A percentile compares a stretch with the other conserved stretches of the same genome.
These are phyloP conservation scores for Carapus acus DNA, from an alignment of 2,797 vertebrate species.

Conservation along the genomic window DNA sequence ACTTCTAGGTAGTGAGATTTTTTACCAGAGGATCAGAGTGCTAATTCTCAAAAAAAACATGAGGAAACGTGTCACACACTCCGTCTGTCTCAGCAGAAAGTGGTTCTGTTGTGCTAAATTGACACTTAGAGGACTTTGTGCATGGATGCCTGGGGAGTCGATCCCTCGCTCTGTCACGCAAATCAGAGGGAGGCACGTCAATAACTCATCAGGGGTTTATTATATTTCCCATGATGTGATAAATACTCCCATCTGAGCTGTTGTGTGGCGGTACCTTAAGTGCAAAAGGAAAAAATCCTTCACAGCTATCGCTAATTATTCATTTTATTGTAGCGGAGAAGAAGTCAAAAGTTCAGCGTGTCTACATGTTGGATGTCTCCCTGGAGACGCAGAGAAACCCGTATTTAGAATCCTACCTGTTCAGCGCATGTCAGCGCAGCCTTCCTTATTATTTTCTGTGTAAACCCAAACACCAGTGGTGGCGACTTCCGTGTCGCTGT, in stretches of 20 bases:
- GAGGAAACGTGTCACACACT: too few relatives aligned
- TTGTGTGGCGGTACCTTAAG: too few relatives aligned
- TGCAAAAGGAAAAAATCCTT: too few relatives aligned
- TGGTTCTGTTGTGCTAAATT: conserved; percentile 13
- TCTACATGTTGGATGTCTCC: not conserved
- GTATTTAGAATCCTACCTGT: not conserved
- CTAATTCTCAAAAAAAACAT: not conserved
- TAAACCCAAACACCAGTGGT: not conserved
- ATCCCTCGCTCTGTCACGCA: too few relatives aligned
- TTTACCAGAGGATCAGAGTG: too few relatives aligned
- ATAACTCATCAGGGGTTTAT: conserved; percentile 4
- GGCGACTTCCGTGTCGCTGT: not conserved
- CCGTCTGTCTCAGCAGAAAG: too few relatives aligned
- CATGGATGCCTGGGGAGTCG: conserved; percentile 17
- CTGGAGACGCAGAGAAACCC: not conserved
- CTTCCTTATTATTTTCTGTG: not conserved
- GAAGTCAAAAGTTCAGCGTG: not conserved
- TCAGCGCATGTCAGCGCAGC: not conserved
- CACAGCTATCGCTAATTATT: too few relatives aligned
- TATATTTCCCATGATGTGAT: too few relatives aligned
- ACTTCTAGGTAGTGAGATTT: too few relatives aligned
- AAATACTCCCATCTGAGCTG: too few relatives aligned
- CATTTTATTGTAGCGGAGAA: too few relatives aligned
- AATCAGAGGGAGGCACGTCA: too few relatives aligned
- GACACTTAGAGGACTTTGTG: conserved; percentile 31